phyloP scores from a whole-genome alignment of 53 echinoderm and acorn worm species.

The Apostichopus leukothele region DNA sequence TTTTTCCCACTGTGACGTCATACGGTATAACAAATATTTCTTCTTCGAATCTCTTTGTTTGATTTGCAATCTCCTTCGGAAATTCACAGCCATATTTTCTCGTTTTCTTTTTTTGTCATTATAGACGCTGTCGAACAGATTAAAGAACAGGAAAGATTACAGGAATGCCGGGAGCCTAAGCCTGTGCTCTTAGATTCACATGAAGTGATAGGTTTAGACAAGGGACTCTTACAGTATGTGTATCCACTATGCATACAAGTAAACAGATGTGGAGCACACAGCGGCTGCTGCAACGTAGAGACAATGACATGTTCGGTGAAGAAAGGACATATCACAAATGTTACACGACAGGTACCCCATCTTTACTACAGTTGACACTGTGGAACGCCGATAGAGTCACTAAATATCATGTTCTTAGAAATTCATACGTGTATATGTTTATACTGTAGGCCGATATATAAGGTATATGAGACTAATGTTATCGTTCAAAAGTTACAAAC shows the following conservation, averaged over 20 bases:
- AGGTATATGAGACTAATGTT: no score
- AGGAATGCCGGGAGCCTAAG: background rate
- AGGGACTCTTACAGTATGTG: background rate
- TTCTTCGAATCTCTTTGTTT: no score
- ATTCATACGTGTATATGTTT: no score
- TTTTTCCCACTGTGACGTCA: no score
- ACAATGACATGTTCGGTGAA: background rate
- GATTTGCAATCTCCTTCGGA: no score
- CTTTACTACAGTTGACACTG: no score
- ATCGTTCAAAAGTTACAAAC: no score
- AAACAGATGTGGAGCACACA: conserved; percentile 23
- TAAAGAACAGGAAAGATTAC: background rate
- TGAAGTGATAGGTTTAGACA: background rate
- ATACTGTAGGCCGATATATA: no score
- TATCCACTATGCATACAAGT: conserved; percentile 5
- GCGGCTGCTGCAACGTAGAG: conserved; percentile 13
- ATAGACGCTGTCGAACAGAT: background rate
- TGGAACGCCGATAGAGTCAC: no score
- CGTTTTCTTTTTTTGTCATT: background rate
- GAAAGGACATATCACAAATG: conserved; percentile 10
- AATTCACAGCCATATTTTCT: no score
- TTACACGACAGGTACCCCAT: conserved; percentile 11
- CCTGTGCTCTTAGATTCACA: conserved; percentile 11
- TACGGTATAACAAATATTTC: no score
- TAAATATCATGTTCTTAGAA: no score